Evolutionary conservation across 2,113 vertebrate genomes (phyloP), one percentile per base, ranked within the genome.

Genomic region (Apteryx owenii): DNA sequence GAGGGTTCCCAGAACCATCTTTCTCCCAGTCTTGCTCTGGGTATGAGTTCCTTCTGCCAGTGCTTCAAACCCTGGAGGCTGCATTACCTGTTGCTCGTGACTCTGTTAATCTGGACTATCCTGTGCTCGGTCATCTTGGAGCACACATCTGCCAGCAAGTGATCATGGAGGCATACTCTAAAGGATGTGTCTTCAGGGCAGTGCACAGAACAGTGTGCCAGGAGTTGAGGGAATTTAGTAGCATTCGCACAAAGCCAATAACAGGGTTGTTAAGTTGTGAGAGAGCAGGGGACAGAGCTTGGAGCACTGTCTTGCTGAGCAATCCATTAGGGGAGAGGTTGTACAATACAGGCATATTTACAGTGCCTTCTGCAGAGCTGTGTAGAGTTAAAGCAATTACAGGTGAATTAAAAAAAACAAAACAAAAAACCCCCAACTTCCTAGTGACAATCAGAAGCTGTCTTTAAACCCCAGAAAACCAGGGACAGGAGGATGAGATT

Each of bases 271-370:
- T n/a, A 26, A 19, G 44, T 11, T 17, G 1, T 0, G 33, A 22
- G 36, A 25, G 58, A 73, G 64, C 87, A n/a, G 76, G 51, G 78
- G 23, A 29, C 36, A 29, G 48, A 38, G 53, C 73, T 18, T 5
- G 48, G 72, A 81, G 81, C 29, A 2, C 20, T 36, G 73, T 50
- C 65, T 40, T 42, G 53, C 86, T 58, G 56, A 54, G 88, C 58
- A 51, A 33, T 4, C 56, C 44, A 0, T n/a, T 8, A 14, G 53
- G 33, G 73, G 71, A 61, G 46, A 23, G 72, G 33, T n/a, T 44
- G 50, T 5, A 8, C 6, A 40, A 19, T 18, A 7, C n/a, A 38
- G n/a, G 46, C 0, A 0, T 26, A 3, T 17, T 54, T n/a, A 62
- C 48, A 28, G 36, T 8, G 10, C 0, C 8, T 61, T 75, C 62